Evolutionary conservation across 2,113 vertebrate genomes (phyloP).

Genomic region (Poeciliopsis retropinna): DNA sequence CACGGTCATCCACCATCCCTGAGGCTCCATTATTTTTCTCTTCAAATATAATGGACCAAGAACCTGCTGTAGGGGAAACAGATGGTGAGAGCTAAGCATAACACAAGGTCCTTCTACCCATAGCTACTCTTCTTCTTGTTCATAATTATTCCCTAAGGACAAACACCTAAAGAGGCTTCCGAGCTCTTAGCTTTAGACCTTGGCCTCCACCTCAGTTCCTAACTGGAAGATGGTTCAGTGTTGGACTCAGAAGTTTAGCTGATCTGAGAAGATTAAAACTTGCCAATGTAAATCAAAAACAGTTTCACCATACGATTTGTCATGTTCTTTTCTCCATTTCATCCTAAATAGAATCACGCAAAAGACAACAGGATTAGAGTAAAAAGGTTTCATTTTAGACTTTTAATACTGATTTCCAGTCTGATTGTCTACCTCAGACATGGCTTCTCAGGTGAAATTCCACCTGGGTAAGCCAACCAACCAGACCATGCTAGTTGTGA

Average conservation of each 20-base stretch:
- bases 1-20: constrained; percentile 32
- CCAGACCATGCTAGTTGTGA: constrained; percentile 15
- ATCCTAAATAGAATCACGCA: neutral
- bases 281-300: neutral
- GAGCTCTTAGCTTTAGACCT: constrained; percentile 33
- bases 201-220: constrained; percentile 11
- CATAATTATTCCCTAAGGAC: constrained; percentile 67
- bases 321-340: neutral
- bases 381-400: constrained; percentile 19
- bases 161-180: constrained; percentile 37
- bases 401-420: constrained; percentile 16
- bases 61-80: constrained; percentile 56
- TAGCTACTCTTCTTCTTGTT: constrained; percentile 34
- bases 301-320: constrained; percentile 4
- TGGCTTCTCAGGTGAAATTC: constrained; percentile 2
- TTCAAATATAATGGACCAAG: constrained; percentile 61
- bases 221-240: constrained; percentile 24
- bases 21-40: constrained; percentile 53
- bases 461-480: constrained; percentile 19
- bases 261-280: constrained; percentile 23
- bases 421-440: constrained; percentile 11
- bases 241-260: constrained; percentile 40
- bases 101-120: constrained; percentile 44
- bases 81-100: constrained; percentile 47
- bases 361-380: neutral